Conservation (phyloP, 92 coral and sea anemone genomes). For the Galaxea fascicularis region DNA sequence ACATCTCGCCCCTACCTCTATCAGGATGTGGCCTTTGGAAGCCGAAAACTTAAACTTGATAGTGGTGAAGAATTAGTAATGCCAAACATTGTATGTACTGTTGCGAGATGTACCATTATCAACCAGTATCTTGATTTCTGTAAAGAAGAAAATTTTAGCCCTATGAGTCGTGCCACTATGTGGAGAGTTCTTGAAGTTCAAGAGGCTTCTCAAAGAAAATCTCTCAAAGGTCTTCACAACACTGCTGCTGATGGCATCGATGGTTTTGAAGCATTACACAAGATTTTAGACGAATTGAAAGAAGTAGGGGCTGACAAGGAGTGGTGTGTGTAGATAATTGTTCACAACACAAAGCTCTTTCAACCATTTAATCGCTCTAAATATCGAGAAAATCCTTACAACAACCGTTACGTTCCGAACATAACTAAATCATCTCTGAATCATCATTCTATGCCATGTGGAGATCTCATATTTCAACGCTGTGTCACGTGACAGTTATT, state of each 20-base stretch:
- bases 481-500: too few species aligned
- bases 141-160: slow-evolving; percentile 37
- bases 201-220: slow-evolving; percentile 16
- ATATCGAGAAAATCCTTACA: too few species aligned
- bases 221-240: slow-evolving; percentile 10
- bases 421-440: too few species aligned
- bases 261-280: slow-evolving; percentile 38
- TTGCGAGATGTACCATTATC: slow-evolving; percentile 44
- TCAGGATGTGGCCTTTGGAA: slow-evolving; percentile 51
- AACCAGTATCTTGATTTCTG: slow-evolving; percentile 47
- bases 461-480: too few species aligned
- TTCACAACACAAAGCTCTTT: too few species aligned
- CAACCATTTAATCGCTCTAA: too few species aligned
- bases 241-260: slow-evolving; percentile 43
- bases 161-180: slow-evolving; percentile 55
- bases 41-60: slow-evolving; percentile 45
- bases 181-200: slow-evolving; percentile 54
- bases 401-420: too few species aligned
- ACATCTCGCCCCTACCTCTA: slow-evolving; percentile 3
- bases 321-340: slow-evolving; percentile 9
- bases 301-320: slow-evolving; percentile 33
- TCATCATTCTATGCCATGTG: too few species aligned
- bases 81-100: slow-evolving; percentile 56
- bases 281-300: slow-evolving; percentile 41
- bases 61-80: slow-evolving; percentile 42